Conservation (phyloP, 2,888 invertebrate species). For the Eupithecia abbreviata region DNA sequence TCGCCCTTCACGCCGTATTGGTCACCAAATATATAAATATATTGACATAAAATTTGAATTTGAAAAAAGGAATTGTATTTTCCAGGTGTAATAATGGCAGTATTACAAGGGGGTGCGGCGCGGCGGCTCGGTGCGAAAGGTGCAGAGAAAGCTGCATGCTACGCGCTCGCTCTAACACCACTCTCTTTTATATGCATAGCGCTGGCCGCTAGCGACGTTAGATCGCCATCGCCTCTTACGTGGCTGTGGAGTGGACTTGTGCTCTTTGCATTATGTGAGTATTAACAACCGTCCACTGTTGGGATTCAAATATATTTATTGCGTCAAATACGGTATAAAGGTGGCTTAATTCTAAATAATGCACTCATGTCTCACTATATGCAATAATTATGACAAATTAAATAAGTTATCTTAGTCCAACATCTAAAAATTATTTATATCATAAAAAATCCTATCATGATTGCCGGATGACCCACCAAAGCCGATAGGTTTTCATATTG, state of each 20-base stretch:
- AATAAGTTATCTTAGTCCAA: no score
- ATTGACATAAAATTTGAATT: background rate
- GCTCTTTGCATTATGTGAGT: conserved; percentile 95
- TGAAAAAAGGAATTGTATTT: background rate
- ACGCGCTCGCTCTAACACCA: conserved; percentile 92
- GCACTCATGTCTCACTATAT: no score
- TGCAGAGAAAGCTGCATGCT: conserved; percentile 88
- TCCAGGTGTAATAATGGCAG: conserved; percentile 91
- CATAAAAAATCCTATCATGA: no score
- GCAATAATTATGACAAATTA: no score
- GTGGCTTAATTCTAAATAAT: no score
- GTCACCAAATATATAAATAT: no score
- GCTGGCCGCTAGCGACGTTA: conserved; percentile 82
- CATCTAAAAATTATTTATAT: no score
- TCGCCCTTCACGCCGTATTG: no score
- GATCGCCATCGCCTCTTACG: conserved; percentile 66
- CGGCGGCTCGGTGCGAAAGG: conserved; percentile 88
- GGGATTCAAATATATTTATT: no score
- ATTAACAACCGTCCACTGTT: background rate
- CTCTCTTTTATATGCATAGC: conserved; percentile 94
- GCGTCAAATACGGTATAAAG: no score
- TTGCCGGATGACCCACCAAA: background rate
- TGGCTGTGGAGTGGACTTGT: conserved; percentile 92
- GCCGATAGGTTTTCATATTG: background rate
- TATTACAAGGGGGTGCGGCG: conserved; percentile 94